phyloP scores from a whole-genome alignment of 1,140 invertebrate genomes.

The Drepana arcuata region DNA sequence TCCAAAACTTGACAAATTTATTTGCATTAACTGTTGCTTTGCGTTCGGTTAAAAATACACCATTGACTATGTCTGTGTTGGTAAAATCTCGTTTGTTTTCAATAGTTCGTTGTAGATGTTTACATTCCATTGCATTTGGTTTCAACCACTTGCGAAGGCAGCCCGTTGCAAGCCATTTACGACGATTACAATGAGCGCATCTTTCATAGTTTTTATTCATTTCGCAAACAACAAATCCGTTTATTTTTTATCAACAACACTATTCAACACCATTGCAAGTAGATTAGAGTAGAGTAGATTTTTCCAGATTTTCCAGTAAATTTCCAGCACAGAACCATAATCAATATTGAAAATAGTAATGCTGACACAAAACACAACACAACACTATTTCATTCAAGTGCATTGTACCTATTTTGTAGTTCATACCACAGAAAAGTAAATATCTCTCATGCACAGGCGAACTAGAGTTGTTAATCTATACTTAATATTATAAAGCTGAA shows the following conservation, averaged over 20 bases:
- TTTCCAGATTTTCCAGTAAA: background rate
- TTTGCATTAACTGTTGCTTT: slow-evolving; percentile 42
- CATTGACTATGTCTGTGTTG: slow-evolving; percentile 53
- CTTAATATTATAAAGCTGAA: too few relatives aligned
- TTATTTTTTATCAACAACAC: too few relatives aligned
- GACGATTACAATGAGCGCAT: slow-evolving; percentile 58
- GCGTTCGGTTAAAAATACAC: slow-evolving; percentile 48
- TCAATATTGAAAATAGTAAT: too few relatives aligned
- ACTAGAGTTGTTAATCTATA: too few relatives aligned
- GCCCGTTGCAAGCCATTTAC: slow-evolving; percentile 58
- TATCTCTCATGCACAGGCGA: too few relatives aligned
- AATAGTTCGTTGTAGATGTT: slow-evolving; percentile 61
- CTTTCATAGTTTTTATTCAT: slow-evolving; percentile 66
- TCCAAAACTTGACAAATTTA: slow-evolving; percentile 65
- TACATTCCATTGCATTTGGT: slow-evolving; percentile 54
- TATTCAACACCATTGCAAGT: too few relatives aligned
- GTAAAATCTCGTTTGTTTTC: slow-evolving; percentile 59
- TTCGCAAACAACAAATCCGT: slow-evolving; percentile 13
- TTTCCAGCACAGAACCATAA: too few relatives aligned
- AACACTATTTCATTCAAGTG: too few relatives aligned
- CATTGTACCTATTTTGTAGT: too few relatives aligned
- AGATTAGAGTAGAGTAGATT: too few relatives aligned
- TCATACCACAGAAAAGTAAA: too few relatives aligned
- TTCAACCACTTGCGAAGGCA: slow-evolving; percentile 64
- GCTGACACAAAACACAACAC: too few relatives aligned